Conservation (phyloP, 2,888 invertebrate genomes). For the Stenoptilia bipunctidactyla region DNA sequence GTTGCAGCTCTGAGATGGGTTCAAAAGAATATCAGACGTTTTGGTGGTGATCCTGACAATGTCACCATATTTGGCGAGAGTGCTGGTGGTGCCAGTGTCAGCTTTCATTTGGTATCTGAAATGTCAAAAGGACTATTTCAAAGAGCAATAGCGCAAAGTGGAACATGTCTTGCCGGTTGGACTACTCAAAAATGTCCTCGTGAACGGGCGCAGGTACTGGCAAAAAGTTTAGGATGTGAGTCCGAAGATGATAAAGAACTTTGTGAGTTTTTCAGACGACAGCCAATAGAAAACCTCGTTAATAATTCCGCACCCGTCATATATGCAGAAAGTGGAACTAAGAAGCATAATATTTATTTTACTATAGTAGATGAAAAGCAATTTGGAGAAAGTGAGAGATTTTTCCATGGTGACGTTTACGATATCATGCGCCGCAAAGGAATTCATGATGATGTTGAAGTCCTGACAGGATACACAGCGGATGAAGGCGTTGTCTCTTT, state of each 20-base stretch:
- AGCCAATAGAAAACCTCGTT: slow-evolving; percentile 17
- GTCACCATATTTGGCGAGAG: slow-evolving; percentile 39
- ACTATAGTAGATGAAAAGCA: slow-evolving; percentile 22
- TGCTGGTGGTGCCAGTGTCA: slow-evolving; percentile 26
- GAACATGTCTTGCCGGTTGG: slow-evolving; percentile 70
- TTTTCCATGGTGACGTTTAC: slow-evolving; percentile 21
- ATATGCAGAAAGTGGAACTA: slow-evolving; percentile 12
- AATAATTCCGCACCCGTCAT: slow-evolving; percentile 12
- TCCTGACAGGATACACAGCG: slow-evolving; percentile 76
- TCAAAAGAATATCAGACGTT: slow-evolving; percentile 25
- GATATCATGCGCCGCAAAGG: slow-evolving; percentile 44
- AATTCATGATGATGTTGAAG: slow-evolving; percentile 58
- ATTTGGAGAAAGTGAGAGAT: slow-evolving; percentile 21
- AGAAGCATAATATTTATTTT: slow-evolving; percentile 13
- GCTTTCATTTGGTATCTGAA: slow-evolving; percentile 35
- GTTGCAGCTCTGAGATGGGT: slow-evolving; percentile 33
- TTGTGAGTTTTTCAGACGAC: slow-evolving; percentile 20
- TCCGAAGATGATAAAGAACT: slow-evolving; percentile 21
- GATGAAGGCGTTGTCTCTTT: slow-evolving; percentile 68
- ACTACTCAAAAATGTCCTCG: slow-evolving; percentile 47
- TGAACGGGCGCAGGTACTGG: slow-evolving; percentile 33
- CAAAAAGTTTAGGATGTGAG: slow-evolving; percentile 19
- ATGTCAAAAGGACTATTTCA: slow-evolving; percentile 38
- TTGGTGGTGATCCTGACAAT: slow-evolving; percentile 31
- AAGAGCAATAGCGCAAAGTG: slow-evolving; percentile 74